Conservation (phyloP, 2,113 vertebrate genomes). For the Limanda limanda region DNA sequence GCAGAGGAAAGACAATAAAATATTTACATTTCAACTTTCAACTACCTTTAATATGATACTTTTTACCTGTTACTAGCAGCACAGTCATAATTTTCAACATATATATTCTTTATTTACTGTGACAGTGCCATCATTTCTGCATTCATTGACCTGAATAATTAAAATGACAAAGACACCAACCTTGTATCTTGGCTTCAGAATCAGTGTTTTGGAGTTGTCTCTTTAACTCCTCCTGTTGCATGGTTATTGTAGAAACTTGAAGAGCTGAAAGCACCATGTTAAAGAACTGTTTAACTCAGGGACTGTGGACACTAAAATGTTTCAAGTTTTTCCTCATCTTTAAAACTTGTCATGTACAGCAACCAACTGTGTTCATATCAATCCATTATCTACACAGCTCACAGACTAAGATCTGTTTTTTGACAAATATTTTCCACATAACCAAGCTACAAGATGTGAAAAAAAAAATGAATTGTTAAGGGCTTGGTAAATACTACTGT, state of each 20-base stretch:
- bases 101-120: not conserved
- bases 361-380: not conserved
- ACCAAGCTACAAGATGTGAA: no score
- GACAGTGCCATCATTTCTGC: not conserved
- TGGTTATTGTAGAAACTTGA: no score
- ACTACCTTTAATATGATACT: no score
- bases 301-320: not conserved
- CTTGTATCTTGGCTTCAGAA: conserved; percentile 26
- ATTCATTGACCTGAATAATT: not conserved
- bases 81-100: not conserved
- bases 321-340: not conserved
- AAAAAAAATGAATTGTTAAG: not conserved
- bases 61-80: not conserved
- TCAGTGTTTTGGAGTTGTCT: no score
- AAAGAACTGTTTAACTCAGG: no score
- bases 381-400: not conserved
- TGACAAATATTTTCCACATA: not conserved
- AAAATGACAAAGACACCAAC: conserved; percentile 27
- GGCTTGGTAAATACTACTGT: not conserved
- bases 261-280: no score
- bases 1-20: not conserved
- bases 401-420: no score
- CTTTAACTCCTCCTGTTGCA: no score
- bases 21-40: no score
- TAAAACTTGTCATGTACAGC: not conserved